Percentiles rank a stretch among this genome's conserved stretches.
These are phyloP conservation scores for Oscheius sp. DNA, from an alignment of 2,888 invertebrate species.

Conservation along the genomic window DNA sequence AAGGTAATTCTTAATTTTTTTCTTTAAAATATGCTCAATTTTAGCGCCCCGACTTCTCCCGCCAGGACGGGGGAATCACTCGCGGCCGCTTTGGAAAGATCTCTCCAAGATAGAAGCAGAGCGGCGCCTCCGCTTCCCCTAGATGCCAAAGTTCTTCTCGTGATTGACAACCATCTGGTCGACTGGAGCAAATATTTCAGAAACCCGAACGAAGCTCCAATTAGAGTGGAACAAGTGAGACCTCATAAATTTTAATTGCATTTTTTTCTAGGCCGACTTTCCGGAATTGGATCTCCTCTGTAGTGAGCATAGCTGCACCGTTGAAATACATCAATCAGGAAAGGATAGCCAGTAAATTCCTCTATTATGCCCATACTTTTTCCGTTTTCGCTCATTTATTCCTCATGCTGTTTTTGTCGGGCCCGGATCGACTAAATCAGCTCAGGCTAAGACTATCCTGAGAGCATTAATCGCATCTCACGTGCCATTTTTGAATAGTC, in stretches of 20 bases:
- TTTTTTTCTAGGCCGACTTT: constrained; percentile 48
- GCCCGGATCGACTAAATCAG: constrained; percentile 48
- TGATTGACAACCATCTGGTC: constrained; percentile 38
- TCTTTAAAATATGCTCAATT: background rate
- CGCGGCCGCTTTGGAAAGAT: constrained; percentile 57
- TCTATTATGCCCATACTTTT: background rate
- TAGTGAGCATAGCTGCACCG: constrained; percentile 54
- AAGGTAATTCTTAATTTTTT: constrained; percentile 40
- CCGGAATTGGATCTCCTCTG: constrained; percentile 57
- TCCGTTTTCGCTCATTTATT: constrained; percentile 38
- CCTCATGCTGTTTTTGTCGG: constrained; percentile 54
- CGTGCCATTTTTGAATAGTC: constrained; percentile 56
- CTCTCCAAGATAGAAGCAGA: constrained; percentile 49
- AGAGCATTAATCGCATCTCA: constrained; percentile 55
- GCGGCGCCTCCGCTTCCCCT: constrained; percentile 44
- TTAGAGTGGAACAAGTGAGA: constrained; percentile 56
- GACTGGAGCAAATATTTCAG: constrained; percentile 59
- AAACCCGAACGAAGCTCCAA: constrained; percentile 41
- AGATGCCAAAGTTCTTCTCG: constrained; percentile 58
- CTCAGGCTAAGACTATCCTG: constrained; percentile 49
- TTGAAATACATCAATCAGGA: constrained; percentile 51
- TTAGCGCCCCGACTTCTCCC: constrained; percentile 63
- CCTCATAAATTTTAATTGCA: no score
- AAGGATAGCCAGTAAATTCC: constrained; percentile 42
- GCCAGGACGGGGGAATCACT: constrained; percentile 55